Evolutionary conservation across 2,888 invertebrate genomes (phyloP).

Genomic region (Erebia palarica): DNA sequence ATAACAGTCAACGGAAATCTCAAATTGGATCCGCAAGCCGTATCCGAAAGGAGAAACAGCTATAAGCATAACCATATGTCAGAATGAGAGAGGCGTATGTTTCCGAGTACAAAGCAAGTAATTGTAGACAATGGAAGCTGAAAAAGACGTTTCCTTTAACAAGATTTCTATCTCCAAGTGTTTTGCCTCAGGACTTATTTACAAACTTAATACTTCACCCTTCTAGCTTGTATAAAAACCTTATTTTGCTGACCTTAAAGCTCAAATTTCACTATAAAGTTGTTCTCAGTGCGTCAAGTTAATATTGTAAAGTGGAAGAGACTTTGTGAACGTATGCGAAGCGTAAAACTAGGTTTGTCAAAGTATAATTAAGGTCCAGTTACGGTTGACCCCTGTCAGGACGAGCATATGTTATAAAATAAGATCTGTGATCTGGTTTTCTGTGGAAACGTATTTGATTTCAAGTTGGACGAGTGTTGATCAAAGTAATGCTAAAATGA

Average conservation of each 20-base stretch:
- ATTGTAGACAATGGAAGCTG: conserved; percentile 80
- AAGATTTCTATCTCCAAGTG: conserved; percentile 78
- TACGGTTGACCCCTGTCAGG: conserved; percentile 46
- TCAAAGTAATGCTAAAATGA: conserved; percentile 32
- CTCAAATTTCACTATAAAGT: conserved; percentile 29
- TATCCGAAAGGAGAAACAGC: conserved; percentile 46
- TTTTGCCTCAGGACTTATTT: conserved; percentile 67
- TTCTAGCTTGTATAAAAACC: conserved; percentile 16
- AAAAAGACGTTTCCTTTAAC: conserved; percentile 81
- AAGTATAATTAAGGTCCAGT: conserved; percentile 68
- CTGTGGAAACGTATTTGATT: conserved; percentile 32
- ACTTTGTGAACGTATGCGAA: conserved; percentile 73
- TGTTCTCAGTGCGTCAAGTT: conserved; percentile 9
- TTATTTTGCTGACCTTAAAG: conserved; percentile 31
- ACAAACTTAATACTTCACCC: conserved; percentile 45
- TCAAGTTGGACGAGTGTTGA: conserved; percentile 36
- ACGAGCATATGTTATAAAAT: background rate
- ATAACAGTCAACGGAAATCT: conserved; percentile 65
- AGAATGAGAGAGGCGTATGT: conserved; percentile 51
- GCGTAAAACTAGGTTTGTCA: conserved; percentile 79
- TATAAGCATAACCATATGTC: conserved; percentile 17
- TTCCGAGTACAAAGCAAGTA: conserved; percentile 65
- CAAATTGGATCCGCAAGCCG: conserved; percentile 65
- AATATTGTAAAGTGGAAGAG: conserved; percentile 59
- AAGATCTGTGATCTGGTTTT: conserved; percentile 30